phyloP scores from a whole-genome alignment of 92 coral and sea anemone genomes.

The Meandrina meandrites region DNA sequence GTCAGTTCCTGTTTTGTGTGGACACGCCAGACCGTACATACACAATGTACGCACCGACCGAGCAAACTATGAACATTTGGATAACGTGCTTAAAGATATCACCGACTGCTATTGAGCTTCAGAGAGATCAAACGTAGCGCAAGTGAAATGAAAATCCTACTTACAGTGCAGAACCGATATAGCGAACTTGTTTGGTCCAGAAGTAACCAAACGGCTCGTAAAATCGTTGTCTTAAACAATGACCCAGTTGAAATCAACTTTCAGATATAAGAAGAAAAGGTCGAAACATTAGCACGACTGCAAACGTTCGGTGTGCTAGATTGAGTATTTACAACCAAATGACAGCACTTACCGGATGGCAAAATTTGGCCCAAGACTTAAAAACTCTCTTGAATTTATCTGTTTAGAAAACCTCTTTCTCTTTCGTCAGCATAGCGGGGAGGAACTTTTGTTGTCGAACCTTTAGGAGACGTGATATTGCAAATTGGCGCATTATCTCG shows the following conservation, averaged over 20 bases:
- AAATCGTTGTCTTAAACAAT: not conserved
- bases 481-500: too few relatives aligned
- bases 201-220: not conserved
- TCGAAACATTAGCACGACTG: not conserved
- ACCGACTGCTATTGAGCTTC: conserved; percentile 71
- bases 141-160: not conserved
- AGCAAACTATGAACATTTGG: conserved; percentile 86
- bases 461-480: not conserved
- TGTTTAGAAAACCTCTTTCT: too few relatives aligned
- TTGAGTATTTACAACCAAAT: not conserved
- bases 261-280: not conserved
- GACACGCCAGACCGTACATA: conserved; percentile 89
- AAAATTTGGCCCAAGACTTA: not conserved
- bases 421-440: not conserved
- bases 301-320: not conserved
- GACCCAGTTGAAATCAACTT: not conserved
- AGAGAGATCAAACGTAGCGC: conserved; percentile 44
- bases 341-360: not conserved
- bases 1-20: conserved; percentile 69
- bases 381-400: not conserved
- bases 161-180: not conserved
- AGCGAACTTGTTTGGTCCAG: not conserved
- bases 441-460: not conserved
- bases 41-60: conserved; percentile 80
- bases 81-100: conserved; percentile 79